A percentile compares a stretch with the other conserved stretches of the same genome.
Evolutionary conservation across 2,888 invertebrate species (phyloP).

Genomic region (Eurytoma californica): DNA sequence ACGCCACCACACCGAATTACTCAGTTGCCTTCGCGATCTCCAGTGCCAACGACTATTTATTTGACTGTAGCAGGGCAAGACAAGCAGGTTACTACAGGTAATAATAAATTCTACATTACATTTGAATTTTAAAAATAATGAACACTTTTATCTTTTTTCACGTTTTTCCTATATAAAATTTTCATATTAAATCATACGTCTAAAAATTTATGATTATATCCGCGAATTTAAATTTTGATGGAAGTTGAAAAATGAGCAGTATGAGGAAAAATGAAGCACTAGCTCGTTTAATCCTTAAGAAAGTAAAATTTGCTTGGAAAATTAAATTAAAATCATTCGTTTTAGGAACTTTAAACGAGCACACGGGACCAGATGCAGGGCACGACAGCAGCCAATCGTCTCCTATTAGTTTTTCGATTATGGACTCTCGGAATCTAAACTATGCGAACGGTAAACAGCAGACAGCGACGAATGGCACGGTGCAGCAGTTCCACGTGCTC

Average conservation of each 20-base stretch:
- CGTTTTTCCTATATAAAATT: too few relatives aligned
- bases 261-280: neutral
- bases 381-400: slow-evolving; percentile 81
- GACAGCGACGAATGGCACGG: slow-evolving; percentile 61
- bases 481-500: slow-evolving; percentile 63
- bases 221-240: too few relatives aligned
- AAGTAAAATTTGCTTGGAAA: neutral
- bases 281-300: neutral
- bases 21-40: slow-evolving; percentile 76
- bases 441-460: slow-evolving; percentile 75
- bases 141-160: neutral
- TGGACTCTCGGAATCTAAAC: slow-evolving; percentile 82
- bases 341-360: slow-evolving; percentile 44
- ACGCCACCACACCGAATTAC: slow-evolving; percentile 79
- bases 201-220: too few relatives aligned
- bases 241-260: neutral
- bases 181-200: too few relatives aligned
- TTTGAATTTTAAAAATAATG: neutral
- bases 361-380: slow-evolving; percentile 61
- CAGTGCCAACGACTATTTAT: slow-evolving; percentile 72
- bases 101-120: neutral
- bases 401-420: slow-evolving; percentile 86
- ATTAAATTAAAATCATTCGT: neutral
- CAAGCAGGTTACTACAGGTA: slow-evolving; percentile 38
- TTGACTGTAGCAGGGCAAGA: slow-evolving; percentile 65